These are phyloP conservation scores for Gobionotothen gibberifrons DNA, from an alignment of 2,797 vertebrate species.

Conservation along the genomic window DNA sequence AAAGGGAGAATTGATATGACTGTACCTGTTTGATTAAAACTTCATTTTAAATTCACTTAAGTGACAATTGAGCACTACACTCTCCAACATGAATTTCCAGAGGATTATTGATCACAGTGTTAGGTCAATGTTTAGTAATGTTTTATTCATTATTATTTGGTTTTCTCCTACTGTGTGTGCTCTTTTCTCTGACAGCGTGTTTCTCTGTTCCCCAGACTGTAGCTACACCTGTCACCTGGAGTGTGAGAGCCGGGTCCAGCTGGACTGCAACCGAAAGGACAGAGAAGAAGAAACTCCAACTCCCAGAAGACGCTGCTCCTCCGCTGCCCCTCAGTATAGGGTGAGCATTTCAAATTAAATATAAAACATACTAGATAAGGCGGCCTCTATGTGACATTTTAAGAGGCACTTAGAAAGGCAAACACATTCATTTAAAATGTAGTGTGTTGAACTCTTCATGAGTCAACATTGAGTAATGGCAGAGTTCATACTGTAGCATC, in stretches of 20 bases:
- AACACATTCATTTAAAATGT: neutral
- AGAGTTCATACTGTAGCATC: conserved; percentile 36
- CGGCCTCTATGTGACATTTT: neutral
- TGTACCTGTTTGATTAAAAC: neutral
- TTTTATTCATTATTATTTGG: neutral
- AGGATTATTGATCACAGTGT: neutral
- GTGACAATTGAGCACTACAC: neutral
- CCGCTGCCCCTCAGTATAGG: conserved; percentile 58
- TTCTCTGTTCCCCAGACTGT: conserved; percentile 86
- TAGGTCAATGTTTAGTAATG: accelerated
- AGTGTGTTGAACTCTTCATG: neutral
- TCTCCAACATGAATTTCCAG: neutral
- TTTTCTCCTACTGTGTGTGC: neutral
- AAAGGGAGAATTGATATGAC: neutral
- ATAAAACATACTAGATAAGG: accelerated
- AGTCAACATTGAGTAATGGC: conserved; percentile 31
- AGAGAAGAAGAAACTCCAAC: conserved; percentile 71
- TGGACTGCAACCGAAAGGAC: conserved; percentile 90
- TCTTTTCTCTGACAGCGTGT: conserved; percentile 34
- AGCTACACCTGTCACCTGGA: conserved; percentile 94
- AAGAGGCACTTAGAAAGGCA: neutral
- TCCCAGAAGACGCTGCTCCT: conserved; percentile 71
- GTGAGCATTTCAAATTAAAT: conserved; percentile 56
- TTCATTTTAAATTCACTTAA: conserved; percentile 5
- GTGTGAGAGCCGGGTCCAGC: conserved; percentile 88